phyloP scores from a whole-genome alignment of 92 coral and sea anemone species.

The Desmophyllum pertusum region DNA sequence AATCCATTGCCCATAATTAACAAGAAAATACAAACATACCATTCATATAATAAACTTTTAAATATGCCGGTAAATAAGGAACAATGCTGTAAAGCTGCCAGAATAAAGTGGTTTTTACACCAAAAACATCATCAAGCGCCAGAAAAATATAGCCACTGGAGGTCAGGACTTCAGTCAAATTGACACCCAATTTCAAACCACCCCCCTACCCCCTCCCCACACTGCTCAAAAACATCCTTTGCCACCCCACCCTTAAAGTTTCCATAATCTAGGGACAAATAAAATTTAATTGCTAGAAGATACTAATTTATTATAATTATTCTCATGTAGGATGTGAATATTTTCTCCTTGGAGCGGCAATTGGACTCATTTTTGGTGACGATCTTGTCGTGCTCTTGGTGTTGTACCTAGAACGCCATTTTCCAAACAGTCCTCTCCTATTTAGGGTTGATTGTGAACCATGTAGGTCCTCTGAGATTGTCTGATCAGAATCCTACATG shows the following conservation, averaged over 20 bases:
- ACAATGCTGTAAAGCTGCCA: background rate
- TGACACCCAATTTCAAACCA: background rate
- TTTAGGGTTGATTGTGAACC: slow-evolving; percentile 28
- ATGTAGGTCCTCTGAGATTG: slow-evolving; percentile 33
- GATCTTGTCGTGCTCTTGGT: slow-evolving; percentile 45
- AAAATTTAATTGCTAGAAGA: background rate
- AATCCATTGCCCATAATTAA: background rate
- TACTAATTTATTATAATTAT: too few species aligned
- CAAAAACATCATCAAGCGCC: background rate
- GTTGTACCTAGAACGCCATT: slow-evolving; percentile 69
- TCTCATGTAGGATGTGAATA: slow-evolving; percentile 8
- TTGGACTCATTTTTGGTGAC: slow-evolving; percentile 48
- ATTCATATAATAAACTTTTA: background rate
- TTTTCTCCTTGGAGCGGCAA: slow-evolving; percentile 17
- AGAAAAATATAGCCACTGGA: background rate
- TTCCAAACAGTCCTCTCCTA: slow-evolving; percentile 68
- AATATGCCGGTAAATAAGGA: slow-evolving; percentile 3
- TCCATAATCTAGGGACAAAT: background rate
- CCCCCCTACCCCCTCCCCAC: background rate
- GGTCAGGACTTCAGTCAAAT: background rate
- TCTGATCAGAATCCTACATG: slow-evolving; percentile 31
- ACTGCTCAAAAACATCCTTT: background rate
- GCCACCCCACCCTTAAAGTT: background rate
- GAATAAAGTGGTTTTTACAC: background rate
- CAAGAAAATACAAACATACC: background rate